These are phyloP conservation scores for Acanthochromis polyacanthus DNA, from an alignment of 2,113 vertebrate species.

Conservation along the genomic window DNA sequence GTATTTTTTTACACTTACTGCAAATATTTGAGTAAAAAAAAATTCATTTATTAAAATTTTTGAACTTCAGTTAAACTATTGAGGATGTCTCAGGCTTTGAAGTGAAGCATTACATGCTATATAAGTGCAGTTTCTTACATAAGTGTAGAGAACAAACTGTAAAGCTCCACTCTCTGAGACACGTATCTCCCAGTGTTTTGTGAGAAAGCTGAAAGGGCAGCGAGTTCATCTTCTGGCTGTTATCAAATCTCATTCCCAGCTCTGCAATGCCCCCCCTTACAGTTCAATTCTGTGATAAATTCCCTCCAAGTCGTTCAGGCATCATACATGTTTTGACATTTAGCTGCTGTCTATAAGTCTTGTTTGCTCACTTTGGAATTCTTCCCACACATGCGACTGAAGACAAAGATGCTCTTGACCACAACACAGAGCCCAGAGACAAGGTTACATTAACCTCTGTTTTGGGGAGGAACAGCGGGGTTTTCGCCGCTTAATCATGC, in stretches of 20 bases:
- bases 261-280: not conserved
- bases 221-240: slow-evolving; percentile 17
- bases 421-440: slow-evolving; percentile 47
- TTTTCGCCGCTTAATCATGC: slow-evolving; percentile 60
- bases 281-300: not conserved
- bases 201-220: not conserved
- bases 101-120: not conserved
- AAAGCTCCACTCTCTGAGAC: not conserved
- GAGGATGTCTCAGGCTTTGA: not conserved
- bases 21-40: not conserved
- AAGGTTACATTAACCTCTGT: slow-evolving; percentile 71
- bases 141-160: not conserved
- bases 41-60: not conserved
- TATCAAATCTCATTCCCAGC: slow-evolving; percentile 18
- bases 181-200: not conserved
- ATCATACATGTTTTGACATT: slow-evolving; percentile 4
- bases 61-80: not conserved
- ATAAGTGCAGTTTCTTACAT: slow-evolving; percentile 6
- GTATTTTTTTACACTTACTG: not conserved
- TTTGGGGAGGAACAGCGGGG: slow-evolving; percentile 13
- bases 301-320: not conserved
- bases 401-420: slow-evolving; percentile 64
- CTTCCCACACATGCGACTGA: not conserved
- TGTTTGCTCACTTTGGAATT: slow-evolving; percentile 4
- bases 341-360: not conserved